Percentiles rank a stretch among this genome's conserved stretches.
Evolutionary conservation across 2,113 vertebrate genomes (phyloP).

Genomic region (Antechinus flavipes): DNA sequence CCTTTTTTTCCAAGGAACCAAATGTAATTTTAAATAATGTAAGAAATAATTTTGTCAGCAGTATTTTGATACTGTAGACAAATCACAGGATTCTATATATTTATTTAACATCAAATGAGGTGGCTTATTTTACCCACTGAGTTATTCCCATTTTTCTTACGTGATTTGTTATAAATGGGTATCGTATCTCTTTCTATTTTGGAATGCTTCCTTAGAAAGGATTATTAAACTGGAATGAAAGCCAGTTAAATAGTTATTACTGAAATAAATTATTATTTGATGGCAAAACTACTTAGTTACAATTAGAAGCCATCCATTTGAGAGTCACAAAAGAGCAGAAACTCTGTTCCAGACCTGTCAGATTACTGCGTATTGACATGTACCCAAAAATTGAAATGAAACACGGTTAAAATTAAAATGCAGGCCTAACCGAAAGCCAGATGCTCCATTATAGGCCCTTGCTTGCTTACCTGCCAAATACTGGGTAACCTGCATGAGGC

Average conservation of each 20-base stretch:
- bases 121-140: not conserved
- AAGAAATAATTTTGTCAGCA: not conserved
- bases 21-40: not conserved
- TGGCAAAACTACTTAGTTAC: not conserved
- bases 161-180: not conserved
- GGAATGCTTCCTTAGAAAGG: not conserved
- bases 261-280: rapidly evolving
- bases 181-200: not conserved
- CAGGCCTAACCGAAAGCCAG: constrained; percentile 68
- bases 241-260: not conserved
- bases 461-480: constrained; percentile 66
- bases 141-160: rapidly evolving
- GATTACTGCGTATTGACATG: constrained; percentile 37
- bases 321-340: constrained; percentile 20
- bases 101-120: not conserved
- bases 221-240: rapidly evolving
- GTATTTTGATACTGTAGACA: not conserved
- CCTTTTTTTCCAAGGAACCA: not conserved
- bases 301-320: constrained; percentile 29
- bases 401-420: constrained; percentile 50
- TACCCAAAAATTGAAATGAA: constrained; percentile 64
- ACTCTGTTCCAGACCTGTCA: constrained; percentile 56
- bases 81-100: not conserved
- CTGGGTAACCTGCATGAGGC: constrained; percentile 69
- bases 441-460: constrained; percentile 73